Evolutionary conservation across 2,113 vertebrate species (phyloP), one percentile per base, ranked within the genome.

Genomic region (Gobius niger): DNA sequence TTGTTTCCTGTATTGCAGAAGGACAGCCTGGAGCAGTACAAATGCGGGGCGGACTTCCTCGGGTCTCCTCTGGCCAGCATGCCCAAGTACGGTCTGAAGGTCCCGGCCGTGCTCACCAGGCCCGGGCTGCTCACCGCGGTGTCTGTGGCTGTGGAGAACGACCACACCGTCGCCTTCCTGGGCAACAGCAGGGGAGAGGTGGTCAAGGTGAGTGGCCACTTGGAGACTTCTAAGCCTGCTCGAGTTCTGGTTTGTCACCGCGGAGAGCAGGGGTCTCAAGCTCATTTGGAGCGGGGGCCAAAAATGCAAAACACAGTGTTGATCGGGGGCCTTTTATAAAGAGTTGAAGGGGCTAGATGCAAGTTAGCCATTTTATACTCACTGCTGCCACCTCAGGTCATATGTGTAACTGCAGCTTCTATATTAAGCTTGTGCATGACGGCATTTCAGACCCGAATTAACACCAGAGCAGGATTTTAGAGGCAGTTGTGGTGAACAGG

Each of bases 41-140:
- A 77, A 9, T 99, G 98, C 59, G 97, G 98, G 51, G 96, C 87
- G 0, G 97, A 99, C 66, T 96, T 98, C 83, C 89, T 99, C 64
- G 95, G 95, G 0, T 97, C 98, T 54, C 97, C 97, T 0, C 87
- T 98, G 88, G 96, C 95, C 82, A 97, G 95, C 78, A 94, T 83
- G 65, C 81, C 88, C 0, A 70, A 19, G 41, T 91, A 75, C 0
- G 91, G 90, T 70, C 81, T 94, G 73, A 68, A 78, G 67, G 73
- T 80, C 13, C 9, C 78, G 0, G 61, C 80, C 3, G 62, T 70
- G 13, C 77, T 85, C 75, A 76, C 65, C 76, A 76, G 10, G 59
- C 68, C 90, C 9, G 92, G 91, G 74, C 78, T 94, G 24, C 88
- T 93, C 82, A 97, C 95, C 0, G 93, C 96, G 0, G 95, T 98